Base-by-base conservation (phyloP, 1,140 invertebrate species). In the Drosophila bipectinata region DNA sequence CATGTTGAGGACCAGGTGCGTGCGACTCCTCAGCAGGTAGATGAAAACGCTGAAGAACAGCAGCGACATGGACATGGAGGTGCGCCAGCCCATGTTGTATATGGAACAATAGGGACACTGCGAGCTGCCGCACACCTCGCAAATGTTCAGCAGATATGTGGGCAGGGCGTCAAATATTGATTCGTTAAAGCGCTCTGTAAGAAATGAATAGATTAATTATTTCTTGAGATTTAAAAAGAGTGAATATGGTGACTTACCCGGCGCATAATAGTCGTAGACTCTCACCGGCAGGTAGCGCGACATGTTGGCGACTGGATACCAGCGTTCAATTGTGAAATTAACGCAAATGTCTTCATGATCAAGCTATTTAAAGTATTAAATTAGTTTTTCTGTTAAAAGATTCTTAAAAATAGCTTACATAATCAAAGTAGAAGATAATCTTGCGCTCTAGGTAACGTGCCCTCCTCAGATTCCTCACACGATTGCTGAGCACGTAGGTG, bases 31-130 rank as follows among this genome's bases (percentile, higher is more conserved):
- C 54, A 91, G 71, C 69, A 91, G 68, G 48, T 90, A 91, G 51
- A 91, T 73, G 28, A 91, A 91, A 4, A 91, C 80, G 51, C 90
- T 91, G 49, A 91, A 91, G 66, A 91, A 88, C 14, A 91, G 30
- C 55, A 91, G 73, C 26, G 90, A 85, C 41, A 91, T 44, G 15
- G 90, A 90, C 83, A 91, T 78, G 48, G 80, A 89, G 6, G 83
- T 59, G 12, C 84, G 90, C 77, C 85, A 83, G 18, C 95, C 95
- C 37, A 94, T 92, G 81, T 97, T 97, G 92, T 97, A 98, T 74
- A 97, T 97, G 24, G 97, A 96, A 92, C 98, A 99, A 91, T 99
- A 99, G 0, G 98, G 98, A 93, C 98, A 99, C 92, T 99, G 98
- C 47, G 97, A 99, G 18, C 98, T 99, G 32, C 98, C 98, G 91